Evolutionary conservation across 1,140 invertebrate species (phyloP).

Genomic region (Capitella teleta): DNA sequence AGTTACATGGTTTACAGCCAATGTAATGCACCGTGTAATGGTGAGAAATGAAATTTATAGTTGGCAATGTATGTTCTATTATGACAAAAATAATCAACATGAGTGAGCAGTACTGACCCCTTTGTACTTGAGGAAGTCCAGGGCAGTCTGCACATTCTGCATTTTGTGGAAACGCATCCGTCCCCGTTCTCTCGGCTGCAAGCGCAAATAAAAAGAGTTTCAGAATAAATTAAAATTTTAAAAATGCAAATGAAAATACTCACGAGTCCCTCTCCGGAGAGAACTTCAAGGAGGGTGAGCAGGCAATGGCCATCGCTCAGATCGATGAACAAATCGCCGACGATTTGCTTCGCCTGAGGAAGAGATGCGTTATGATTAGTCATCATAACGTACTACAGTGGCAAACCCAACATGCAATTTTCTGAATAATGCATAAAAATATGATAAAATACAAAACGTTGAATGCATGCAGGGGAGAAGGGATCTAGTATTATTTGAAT

Average conservation of each 20-base stretch:
- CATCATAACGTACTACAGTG: too few relatives aligned
- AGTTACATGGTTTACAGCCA: too few relatives aligned
- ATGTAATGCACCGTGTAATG: too few relatives aligned
- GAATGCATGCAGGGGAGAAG: too few relatives aligned
- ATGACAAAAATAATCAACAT: too few relatives aligned
- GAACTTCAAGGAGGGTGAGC: slow-evolving; percentile 93
- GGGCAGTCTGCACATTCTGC: slow-evolving; percentile 91
- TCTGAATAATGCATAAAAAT: too few relatives aligned
- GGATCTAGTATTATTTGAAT: too few relatives aligned
- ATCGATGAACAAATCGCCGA: slow-evolving; percentile 98
- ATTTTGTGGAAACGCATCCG: slow-evolving; percentile 82
- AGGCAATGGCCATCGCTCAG: slow-evolving; percentile 97
- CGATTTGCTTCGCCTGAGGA: slow-evolving; percentile 46
- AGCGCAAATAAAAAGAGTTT: slow-evolving; percentile 12
- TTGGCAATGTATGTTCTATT: too few relatives aligned
- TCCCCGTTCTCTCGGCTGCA: slow-evolving; percentile 85
- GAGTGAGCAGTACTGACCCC: slow-evolving; percentile 80
- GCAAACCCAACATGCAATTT: too few relatives aligned
- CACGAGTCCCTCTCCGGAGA: slow-evolving; percentile 77
- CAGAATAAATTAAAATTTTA: background rate
- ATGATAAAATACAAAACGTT: too few relatives aligned
- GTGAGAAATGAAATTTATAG: too few relatives aligned
- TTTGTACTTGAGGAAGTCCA: slow-evolving; percentile 95
- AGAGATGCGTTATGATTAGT: background rate
- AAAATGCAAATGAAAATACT: background rate